phyloP scores from a whole-genome alignment of 2,888 invertebrate species.

The Esperia sulphurella region DNA sequence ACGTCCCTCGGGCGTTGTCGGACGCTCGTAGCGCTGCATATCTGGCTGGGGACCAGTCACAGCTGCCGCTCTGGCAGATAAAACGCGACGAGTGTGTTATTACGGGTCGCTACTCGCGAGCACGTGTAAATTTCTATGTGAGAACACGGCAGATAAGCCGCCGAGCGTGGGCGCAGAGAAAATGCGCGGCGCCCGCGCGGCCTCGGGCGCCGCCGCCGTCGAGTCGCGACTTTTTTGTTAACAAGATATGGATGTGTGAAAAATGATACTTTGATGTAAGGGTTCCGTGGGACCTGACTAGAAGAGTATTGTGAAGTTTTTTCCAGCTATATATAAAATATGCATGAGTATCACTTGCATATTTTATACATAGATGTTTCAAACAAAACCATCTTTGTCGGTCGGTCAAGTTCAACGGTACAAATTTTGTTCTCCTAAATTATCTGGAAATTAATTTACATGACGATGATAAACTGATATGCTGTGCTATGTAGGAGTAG shows the following conservation, averaged over 20 bases:
- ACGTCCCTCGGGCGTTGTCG: slow-evolving; percentile 67
- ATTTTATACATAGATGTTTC: too few relatives aligned
- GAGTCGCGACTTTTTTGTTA: slow-evolving; percentile 40
- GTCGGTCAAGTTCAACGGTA: too few relatives aligned
- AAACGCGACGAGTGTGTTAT: slow-evolving; percentile 67
- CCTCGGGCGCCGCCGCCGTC: slow-evolving; percentile 12
- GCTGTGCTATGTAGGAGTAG: background rate
- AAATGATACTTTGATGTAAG: slow-evolving; percentile 30
- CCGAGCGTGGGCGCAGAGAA: slow-evolving; percentile 58
- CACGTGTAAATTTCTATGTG: slow-evolving; percentile 76
- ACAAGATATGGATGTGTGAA: slow-evolving; percentile 18
- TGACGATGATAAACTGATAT: background rate
- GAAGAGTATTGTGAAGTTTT: too few relatives aligned
- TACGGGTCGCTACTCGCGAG: slow-evolving; percentile 63
- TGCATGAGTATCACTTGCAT: too few relatives aligned
- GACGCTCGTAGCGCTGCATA: slow-evolving; percentile 48
- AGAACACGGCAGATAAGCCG: slow-evolving; percentile 68
- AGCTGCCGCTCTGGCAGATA: slow-evolving; percentile 62
- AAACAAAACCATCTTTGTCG: background rate
- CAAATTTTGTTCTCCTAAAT: background rate
- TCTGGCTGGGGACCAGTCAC: slow-evolving; percentile 38
- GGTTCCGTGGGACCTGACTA: slow-evolving; percentile 16
- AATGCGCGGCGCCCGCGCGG: slow-evolving; percentile 42
- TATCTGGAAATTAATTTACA: background rate
- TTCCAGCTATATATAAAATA: too few relatives aligned